Conservation (phyloP, 2,888 invertebrate genomes). For the Morinoia aosen region DNA sequence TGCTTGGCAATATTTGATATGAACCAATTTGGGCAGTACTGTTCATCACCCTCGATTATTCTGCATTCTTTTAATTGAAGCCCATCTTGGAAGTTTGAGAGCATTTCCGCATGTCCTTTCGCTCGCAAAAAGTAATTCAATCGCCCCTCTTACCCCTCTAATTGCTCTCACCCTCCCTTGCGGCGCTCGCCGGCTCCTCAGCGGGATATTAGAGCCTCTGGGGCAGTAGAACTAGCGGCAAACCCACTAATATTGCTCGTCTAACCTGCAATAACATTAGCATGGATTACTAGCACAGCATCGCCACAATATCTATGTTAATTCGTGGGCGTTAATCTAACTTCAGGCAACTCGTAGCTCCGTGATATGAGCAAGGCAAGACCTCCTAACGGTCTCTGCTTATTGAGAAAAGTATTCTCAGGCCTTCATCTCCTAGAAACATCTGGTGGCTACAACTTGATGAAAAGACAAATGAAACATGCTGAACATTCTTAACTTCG, state of each 20-base stretch:
- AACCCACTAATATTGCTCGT: slow-evolving; percentile 52
- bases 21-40: not conserved
- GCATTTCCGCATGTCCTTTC: slow-evolving; percentile 36
- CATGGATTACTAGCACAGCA: slow-evolving; percentile 52
- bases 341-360: slow-evolving; percentile 38
- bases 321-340: slow-evolving; percentile 50
- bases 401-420: slow-evolving; percentile 35
- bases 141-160: slow-evolving; percentile 53
- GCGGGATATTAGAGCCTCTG: slow-evolving; percentile 50
- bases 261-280: slow-evolving; percentile 52
- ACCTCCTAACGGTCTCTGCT: slow-evolving; percentile 29
- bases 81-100: slow-evolving; percentile 37
- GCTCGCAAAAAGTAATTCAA: slow-evolving; percentile 46
- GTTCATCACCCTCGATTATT: slow-evolving; percentile 13
- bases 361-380: slow-evolving; percentile 36
- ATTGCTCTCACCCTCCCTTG: slow-evolving; percentile 26
- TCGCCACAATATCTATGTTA: slow-evolving; percentile 53
- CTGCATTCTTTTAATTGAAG: slow-evolving; percentile 24
- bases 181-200: slow-evolving; percentile 1
- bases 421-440: slow-evolving; percentile 15
- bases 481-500: not conserved
- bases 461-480: slow-evolving; percentile 29
- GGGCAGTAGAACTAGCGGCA: slow-evolving; percentile 53
- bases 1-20: not conserved
- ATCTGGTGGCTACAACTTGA: slow-evolving; percentile 18